Evolutionary conservation across 1,140 invertebrate genomes (phyloP).

Genomic region (Cepaea nemoralis): DNA sequence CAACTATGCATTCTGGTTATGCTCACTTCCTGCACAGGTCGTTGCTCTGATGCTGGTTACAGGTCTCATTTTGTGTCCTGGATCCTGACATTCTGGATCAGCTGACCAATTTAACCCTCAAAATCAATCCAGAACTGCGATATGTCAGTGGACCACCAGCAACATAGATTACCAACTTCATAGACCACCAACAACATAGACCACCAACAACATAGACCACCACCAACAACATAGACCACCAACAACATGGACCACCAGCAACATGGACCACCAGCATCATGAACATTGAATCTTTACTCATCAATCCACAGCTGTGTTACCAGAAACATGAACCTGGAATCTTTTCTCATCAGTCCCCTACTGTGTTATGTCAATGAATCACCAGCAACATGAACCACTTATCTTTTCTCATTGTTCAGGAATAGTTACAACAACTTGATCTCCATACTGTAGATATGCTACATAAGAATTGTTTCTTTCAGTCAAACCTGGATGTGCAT

Average conservation of each 20-base stretch:
- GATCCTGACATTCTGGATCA: constrained; percentile 84
- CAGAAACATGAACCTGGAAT: constrained; percentile 2
- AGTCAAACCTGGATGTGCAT: too few relatives aligned
- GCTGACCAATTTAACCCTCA: constrained; percentile 85
- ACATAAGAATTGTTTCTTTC: too few relatives aligned
- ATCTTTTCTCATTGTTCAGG: too few relatives aligned
- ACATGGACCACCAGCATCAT: background rate
- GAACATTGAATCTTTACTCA: background rate
- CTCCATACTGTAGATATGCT: too few relatives aligned
- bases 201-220: too few relatives aligned
- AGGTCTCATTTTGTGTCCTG: constrained; percentile 85
- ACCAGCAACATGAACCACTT: too few relatives aligned
- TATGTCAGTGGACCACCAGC: constrained; percentile 89
- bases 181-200: too few relatives aligned
- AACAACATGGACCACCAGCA: too few relatives aligned
- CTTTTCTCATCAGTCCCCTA: background rate
- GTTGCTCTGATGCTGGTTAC: constrained; percentile 85
- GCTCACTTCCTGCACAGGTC: constrained; percentile 79
- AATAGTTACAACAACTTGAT: too few relatives aligned
- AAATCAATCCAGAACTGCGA: constrained; percentile 85
- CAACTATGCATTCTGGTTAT: constrained; percentile 71
- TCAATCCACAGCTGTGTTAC: background rate
- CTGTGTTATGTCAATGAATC: background rate
- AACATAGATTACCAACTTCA: constrained; percentile 24
- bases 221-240: too few relatives aligned